Conservation (phyloP, 2,888 invertebrate species). For the Leptopterna dolabrata region DNA sequence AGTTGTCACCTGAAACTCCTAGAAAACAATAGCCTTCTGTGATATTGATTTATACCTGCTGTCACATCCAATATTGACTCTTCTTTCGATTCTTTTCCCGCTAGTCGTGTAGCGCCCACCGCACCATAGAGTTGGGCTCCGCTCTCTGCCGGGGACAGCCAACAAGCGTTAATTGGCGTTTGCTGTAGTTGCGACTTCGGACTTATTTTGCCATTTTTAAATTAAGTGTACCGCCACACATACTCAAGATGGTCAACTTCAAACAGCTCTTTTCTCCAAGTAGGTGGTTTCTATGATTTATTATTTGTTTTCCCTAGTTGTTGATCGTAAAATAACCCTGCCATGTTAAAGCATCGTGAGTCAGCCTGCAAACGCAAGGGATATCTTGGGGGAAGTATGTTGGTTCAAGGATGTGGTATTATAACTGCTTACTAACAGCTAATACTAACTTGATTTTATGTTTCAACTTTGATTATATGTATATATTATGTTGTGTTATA, state of each 20-base stretch:
- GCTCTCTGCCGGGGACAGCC: not conserved
- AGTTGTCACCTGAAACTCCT: constrained; percentile 12
- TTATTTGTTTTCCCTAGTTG: not conserved
- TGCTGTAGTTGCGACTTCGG: constrained; percentile 8
- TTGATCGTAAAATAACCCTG: constrained; percentile 38
- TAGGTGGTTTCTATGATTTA: constrained; percentile 17
- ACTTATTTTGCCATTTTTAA: not conserved
- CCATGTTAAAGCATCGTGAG: constrained; percentile 29
- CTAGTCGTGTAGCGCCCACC: constrained; percentile 28
- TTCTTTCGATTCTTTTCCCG: constrained; percentile 23
- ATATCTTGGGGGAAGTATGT: constrained; percentile 32
- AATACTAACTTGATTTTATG: not conserved
- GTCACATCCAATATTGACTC: constrained; percentile 23
- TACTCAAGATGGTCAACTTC: constrained; percentile 36
- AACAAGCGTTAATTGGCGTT: not conserved
- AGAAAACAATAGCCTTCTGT: not conserved
- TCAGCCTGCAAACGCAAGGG: constrained; percentile 29
- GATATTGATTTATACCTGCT: constrained; percentile 23
- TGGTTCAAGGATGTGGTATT: constrained; percentile 37
- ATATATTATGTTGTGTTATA: too few species aligned
- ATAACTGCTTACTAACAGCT: constrained; percentile 44
- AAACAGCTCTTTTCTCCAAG: constrained; percentile 44
- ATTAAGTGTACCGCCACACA: not conserved
- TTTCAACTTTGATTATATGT: not conserved
- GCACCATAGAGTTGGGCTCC: constrained; percentile 4